Evolutionary conservation across 2,888 invertebrate species (phyloP), one percentile per base, ranked within the genome.

Genomic region (Biston stratarius): DNA sequence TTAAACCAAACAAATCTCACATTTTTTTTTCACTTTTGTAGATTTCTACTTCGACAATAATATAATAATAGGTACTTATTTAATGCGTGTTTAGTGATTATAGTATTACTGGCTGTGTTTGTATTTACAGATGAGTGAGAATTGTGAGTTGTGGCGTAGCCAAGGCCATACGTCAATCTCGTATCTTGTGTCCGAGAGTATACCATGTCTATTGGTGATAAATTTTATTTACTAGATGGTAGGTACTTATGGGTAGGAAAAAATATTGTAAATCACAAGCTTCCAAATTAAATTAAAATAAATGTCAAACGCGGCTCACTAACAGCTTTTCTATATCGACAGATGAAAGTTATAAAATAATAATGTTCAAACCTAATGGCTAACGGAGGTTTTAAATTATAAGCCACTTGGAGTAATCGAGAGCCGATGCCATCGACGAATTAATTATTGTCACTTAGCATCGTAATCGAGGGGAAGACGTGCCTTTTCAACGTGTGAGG

Each of bases 401-500:
- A 73, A 76, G 70, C 61, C 71, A 72, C 71, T 69, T 69, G 70
- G 70, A 70, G 74, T 76, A 80, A 80, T 80, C 77, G 81, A 83
- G 82, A 81, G 78, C 70, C 74, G 80, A 80, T 73, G 78, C 76
- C 75, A 73, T 76, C 83, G 76, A 81, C 77, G 80, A 84, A 86
- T 86, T 86, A 84, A 84, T 87, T 83, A 85, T 84, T 81, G 81
- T 83, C 85, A 78, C 81, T 87, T 82, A 83, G 74, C 74, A 71
- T 74, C 72, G 77, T 61, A 64, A 63, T 68, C 55, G 67, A 61
- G 49, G 55, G 79, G 83, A 80, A 83, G 85, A 84, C 83, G 83
- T 79, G 75, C 67, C 63, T 60, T 86, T 84, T 87, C 83, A 83
- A 81, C 82, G 86, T 85, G 84, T 86, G 84, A 87, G 83, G 88